Evolutionary conservation across 2,797 vertebrate species (phyloP).

Genomic region (Galagoides demidoff): DNA sequence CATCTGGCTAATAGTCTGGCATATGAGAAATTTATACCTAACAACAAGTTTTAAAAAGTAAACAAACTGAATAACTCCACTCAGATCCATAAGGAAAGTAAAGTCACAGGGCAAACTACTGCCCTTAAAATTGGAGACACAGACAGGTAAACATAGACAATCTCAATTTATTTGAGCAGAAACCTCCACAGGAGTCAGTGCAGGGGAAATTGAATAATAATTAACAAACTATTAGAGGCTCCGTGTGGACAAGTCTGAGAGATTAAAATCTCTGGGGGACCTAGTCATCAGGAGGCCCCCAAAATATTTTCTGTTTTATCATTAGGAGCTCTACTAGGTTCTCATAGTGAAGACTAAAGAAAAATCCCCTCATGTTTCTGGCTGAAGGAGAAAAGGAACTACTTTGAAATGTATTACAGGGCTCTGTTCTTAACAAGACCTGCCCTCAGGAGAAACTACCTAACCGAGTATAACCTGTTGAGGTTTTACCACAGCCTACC

Average conservation of each 20-base stretch:
- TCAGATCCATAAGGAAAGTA: neutral
- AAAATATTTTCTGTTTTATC: neutral
- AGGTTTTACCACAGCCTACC: neutral
- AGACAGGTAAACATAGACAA: neutral
- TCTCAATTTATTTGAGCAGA: neutral
- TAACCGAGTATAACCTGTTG: neutral
- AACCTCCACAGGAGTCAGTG: neutral
- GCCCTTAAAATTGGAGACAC: neutral
- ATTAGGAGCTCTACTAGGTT: neutral
- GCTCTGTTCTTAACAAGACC: neutral
- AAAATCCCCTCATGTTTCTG: too few relatives aligned
- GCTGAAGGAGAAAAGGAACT: neutral
- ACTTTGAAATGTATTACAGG: neutral
- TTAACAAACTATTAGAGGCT: neutral
- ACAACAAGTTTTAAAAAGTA: neutral
- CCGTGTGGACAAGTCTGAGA: neutral
- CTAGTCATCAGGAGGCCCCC: neutral
- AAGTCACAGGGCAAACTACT: neutral
- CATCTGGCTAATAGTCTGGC: neutral
- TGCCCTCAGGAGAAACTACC: neutral
- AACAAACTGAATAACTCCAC: neutral
- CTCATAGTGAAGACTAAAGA: neutral
- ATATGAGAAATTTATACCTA: neutral
- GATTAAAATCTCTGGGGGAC: neutral
- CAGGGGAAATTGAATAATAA: neutral